Base-by-base conservation (phyloP, 2,888 invertebrate genomes). In the Teleogryllus oceanicus region DNA sequence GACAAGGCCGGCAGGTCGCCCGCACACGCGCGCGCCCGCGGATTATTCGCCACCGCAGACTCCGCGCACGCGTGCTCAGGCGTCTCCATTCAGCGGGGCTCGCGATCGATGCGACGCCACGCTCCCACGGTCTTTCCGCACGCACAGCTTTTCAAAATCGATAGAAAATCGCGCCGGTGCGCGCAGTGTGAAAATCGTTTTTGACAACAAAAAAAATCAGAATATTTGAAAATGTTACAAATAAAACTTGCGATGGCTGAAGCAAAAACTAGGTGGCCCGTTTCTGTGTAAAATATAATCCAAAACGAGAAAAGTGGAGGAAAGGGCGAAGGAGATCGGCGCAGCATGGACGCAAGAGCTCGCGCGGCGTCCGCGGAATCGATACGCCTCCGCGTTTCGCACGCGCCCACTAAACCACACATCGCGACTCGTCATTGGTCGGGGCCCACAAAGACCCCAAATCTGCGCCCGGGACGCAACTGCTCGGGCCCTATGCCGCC, bases 381-480 rank as follows among this genome's bases (percentile, higher is more conserved):
- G 62, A 62, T 62, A 62, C 16, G 37, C 37, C 37, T 62, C 62
- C 13, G 62, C 62, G n/a, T 62, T 62, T 62, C 62, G 62, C 62
- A 62, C 62, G 12, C 62, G 62, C 62, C 62, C 13, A 62, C 62
- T 62, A 62, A 62, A 62, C 62, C 62, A 62, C 62, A 62, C n/a
- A 62, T 62, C 62, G 62, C 62, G 62, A 18, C 62, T n/a, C 62
- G 62, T 62, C 62, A 62, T 62, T 62, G 62, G 62, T 62, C 62
- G 62, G 62, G 62, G 62, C 62, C 62, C 62, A 62, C 62, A 62
- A 62, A 62, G 62, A 62, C 62, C 62, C 62, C 62, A 62, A 37
- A 62, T 62, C 62, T 62, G 16, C 62, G n/a, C 62, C n/a, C 62
- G 62, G 62, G 62, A 62, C 62, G 62, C 62, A 11, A 62, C 62